Base-by-base conservation (phyloP, 1,140 invertebrate species). In the Zaprionus capensis region DNA sequence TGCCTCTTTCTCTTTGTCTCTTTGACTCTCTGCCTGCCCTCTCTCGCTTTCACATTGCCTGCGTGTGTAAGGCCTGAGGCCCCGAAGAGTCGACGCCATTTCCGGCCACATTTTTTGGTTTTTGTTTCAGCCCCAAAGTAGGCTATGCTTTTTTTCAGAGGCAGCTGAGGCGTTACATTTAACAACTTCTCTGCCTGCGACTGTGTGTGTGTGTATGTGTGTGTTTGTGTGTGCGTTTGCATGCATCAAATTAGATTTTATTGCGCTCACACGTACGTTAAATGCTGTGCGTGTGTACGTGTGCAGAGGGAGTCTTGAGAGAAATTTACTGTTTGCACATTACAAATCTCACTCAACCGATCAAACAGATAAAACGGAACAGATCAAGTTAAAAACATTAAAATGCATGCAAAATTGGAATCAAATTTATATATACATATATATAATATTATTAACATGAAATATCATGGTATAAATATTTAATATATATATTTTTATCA, bases 211-310 rank as follows among this genome's bases (percentile, higher is more conserved):
- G 44, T 46, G 53, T 65, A n/a, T 46, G 44, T 57, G 34, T 63
- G 15, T 46, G 51, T 41, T 12, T 56, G 59, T 56, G 59, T 65
- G 49, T 64, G 61, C 61, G 63, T 49, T 58, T 62, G 65, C 70
- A 64, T 78, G 68, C 78, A 83, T 83, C 78, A 87, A 88, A 83
- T 87, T 84, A 83, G 78, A 84, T 87, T 88, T 83, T 88, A 88
- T 88, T 88, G 57, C 78, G 73, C 63, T 78, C 68, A 44, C 74
- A 78, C 84, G 84, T 76, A 78, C 77, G 62, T 62, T 61, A 36
- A 51, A 11, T 24, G 44, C n/a, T 12, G 15, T 11, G 36, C 26
- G 36, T 41, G 31, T 38, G 9, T 28, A 0, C 2, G 56, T 20
- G 20, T 1, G 15, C 0, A 20, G 14, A 61, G 56, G 17, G 31